Percentiles rank a stretch among this genome's conserved stretches.
phyloP scores from a whole-genome alignment of 2,888 invertebrate species.

The Cheilosia pagana region DNA sequence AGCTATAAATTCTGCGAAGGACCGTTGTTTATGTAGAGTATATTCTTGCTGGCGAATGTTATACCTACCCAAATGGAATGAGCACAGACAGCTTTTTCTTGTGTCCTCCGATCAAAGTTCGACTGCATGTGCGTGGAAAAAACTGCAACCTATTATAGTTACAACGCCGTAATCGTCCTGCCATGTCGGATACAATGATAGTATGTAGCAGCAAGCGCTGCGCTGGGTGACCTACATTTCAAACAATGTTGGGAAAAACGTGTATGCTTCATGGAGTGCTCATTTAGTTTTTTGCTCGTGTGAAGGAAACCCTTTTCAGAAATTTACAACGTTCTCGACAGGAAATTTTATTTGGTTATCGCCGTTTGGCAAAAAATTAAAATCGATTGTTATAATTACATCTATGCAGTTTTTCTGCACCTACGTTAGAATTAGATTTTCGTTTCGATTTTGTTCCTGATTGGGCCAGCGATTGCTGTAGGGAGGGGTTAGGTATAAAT shows the following conservation, averaged over 20 bases:
- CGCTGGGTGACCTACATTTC: slow-evolving; percentile 31
- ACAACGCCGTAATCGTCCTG: slow-evolving; percentile 30
- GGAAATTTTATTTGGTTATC: slow-evolving; percentile 21
- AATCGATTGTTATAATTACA: slow-evolving; percentile 19
- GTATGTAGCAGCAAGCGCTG: slow-evolving; percentile 1
- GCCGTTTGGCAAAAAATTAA: slow-evolving; percentile 3
- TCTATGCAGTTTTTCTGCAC: neutral
- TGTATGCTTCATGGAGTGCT: neutral
- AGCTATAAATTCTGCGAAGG: neutral
- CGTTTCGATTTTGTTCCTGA: neutral
- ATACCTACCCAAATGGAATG: slow-evolving; percentile 1
- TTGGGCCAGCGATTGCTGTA: neutral
- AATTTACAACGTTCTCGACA: slow-evolving; percentile 17
- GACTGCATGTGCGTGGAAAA: neutral
- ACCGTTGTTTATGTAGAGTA: slow-evolving; percentile 1
- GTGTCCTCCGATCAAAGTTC: slow-evolving; percentile 13
- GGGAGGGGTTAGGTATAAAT: neutral
- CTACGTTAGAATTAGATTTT: neutral
- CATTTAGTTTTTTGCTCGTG: neutral
- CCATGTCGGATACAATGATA: slow-evolving; percentile 22
- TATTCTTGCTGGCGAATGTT: slow-evolving; percentile 13
- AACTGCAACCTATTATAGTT: slow-evolving; percentile 18
- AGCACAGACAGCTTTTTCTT: slow-evolving; percentile 25
- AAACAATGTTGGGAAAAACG: neutral
- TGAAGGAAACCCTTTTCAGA: neutral